Percentiles rank a stretch among this genome's conserved stretches.
These are phyloP conservation scores for Choloepus hoffmanni DNA, from an alignment of 2,113 vertebrate genomes.

Conservation along the genomic window DNA sequence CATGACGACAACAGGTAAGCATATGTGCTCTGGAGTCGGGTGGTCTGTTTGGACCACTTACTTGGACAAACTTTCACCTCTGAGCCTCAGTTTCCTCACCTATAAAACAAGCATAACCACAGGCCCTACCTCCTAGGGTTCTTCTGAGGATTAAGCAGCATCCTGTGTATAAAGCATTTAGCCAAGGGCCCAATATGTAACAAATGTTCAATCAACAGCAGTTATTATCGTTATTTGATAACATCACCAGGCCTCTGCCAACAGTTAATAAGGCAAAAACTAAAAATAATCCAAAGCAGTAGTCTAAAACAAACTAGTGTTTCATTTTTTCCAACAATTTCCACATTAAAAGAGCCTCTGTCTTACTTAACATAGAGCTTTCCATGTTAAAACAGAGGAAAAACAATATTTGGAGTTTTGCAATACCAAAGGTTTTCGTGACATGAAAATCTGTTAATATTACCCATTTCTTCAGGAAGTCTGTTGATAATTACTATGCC, in stretches of 20 bases:
- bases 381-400: background rate
- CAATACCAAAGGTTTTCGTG: background rate
- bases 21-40: fast-evolving
- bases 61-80: background rate
- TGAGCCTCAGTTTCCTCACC: background rate
- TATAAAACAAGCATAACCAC: fast-evolving
- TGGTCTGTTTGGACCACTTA: background rate
- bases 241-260: background rate
- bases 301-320: background rate
- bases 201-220: background rate
- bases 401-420: background rate
- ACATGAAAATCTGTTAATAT: background rate
- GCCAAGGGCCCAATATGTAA: background rate
- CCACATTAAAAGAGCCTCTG: constrained; percentile 9
- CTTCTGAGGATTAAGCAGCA: fast-evolving
- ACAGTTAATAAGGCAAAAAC: constrained; percentile 39
- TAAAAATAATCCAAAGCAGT: constrained; percentile 3
- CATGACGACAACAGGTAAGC: fast-evolving
- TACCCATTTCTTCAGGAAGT: background rate
- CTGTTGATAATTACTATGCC: fast-evolving
- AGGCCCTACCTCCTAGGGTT: background rate
- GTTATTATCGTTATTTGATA: background rate
- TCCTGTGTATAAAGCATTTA: background rate
- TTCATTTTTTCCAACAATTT: constrained; percentile 37
- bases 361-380: background rate